Base-by-base conservation (phyloP, 2,888 invertebrate species). In the Harpalus rufipes region DNA sequence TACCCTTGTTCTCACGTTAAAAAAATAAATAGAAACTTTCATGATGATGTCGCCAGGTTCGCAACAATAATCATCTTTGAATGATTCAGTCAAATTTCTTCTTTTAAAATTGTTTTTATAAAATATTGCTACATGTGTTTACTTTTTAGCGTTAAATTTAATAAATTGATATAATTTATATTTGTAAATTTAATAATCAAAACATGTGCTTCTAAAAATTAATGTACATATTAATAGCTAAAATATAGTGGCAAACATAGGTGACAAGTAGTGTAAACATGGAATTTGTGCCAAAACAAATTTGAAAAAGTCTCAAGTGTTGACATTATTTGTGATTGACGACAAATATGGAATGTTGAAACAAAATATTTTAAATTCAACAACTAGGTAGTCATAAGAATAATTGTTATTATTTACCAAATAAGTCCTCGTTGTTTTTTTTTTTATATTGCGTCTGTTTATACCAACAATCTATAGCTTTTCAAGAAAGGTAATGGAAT, bases 251-350 rank as follows among this genome's bases (percentile, higher is more conserved):
- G 63, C 12, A 7, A 39, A 68, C 68, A 68, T 39, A 39, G 25
- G 14, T 14, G 68, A 32, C n/a, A 7, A n/a, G 32, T 32, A 68
- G n/a, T 68, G 25, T 68, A 68, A 68, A 68, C 68, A 68, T 39
- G 14, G 32, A 39, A 41, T 68, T 68, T 39, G 68, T 68, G 68
- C 68, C 68, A 68, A 68, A 68, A n/a, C 39, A 68, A 68, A 39
- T 68, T 68, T 39, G 68, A 68, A 41, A 39, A 68, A 63, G 63
- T 32, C 32, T 25, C 63, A 10, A 68, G 14, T 68, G 68, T n/a
- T 39, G 68, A 68, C 68, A 68, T 25, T 68, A 32, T 39, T 0
- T 68, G 68, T 68, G 39, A 68, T 32, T 68, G 14, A 32, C 68
- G 32, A 68, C 68, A 68, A 68, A 25, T 39, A n/a, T 14, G 39